phyloP scores from a whole-genome alignment of 2,113 vertebrate species.

The Sclerurus mexicanus region DNA sequence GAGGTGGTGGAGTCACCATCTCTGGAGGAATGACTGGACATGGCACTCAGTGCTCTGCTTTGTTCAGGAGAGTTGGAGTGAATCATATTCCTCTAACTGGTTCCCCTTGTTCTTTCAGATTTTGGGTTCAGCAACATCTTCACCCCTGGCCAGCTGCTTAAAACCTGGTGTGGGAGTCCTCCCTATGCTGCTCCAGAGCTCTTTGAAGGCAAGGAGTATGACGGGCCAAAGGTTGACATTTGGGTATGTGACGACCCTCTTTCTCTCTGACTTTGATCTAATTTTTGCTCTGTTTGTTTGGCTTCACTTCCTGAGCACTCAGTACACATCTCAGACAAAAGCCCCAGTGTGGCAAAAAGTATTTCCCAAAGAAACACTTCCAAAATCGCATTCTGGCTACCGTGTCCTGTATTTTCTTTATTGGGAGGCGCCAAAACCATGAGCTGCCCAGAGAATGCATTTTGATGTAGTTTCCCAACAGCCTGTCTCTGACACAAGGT shows the following conservation, averaged over 20 bases:
- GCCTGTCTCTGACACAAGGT: not conserved
- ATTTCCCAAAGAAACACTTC: accelerated
- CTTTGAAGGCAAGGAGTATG: constrained; percentile 97
- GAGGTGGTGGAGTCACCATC: not conserved
- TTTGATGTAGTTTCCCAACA: accelerated
- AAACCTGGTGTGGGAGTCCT: constrained; percentile 98
- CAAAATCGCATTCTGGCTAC: accelerated
- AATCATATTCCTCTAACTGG: accelerated
- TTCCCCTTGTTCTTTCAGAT: constrained; percentile 71
- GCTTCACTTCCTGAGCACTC: not conserved
- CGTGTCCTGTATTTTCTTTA: accelerated
- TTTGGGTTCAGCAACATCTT: constrained; percentile 99
- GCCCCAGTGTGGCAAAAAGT: accelerated
- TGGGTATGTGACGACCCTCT: constrained; percentile 79
- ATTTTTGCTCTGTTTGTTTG: not conserved
- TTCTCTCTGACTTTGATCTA: not conserved
- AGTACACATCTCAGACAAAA: accelerated
- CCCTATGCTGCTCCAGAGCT: constrained; percentile 96
- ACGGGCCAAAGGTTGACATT: constrained; percentile 98
- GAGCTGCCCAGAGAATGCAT: accelerated
- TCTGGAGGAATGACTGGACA: not conserved
- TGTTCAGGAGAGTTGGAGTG: not conserved
- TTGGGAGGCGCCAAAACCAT: accelerated
- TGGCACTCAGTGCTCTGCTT: not conserved
- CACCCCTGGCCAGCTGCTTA: constrained; percentile 92